Evolutionary conservation across 2,113 vertebrate species (phyloP).

Genomic region (Actinemys pallida): DNA sequence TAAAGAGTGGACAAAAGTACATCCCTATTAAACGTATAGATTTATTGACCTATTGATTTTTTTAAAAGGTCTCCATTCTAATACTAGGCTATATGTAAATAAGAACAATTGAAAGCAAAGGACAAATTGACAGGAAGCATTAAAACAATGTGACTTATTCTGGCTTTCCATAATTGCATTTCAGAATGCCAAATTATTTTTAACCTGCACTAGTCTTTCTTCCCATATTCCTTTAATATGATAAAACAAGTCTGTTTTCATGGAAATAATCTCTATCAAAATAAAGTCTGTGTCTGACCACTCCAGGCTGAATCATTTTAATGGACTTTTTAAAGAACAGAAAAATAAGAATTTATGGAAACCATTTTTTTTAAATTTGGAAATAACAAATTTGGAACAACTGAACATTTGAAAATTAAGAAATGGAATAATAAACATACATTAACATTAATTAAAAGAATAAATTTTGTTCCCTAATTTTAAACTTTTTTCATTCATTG

Average conservation of each 20-base stretch:
- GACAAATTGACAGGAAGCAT: conserved; percentile 51
- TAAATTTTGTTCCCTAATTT: not conserved
- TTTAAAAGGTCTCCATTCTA: conserved; percentile 76
- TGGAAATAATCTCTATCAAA: not conserved
- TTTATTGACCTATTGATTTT: conserved; percentile 77
- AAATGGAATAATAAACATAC: not conserved
- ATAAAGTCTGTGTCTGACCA: not conserved
- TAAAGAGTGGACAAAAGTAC: conserved; percentile 71
- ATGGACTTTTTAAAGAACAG: not conserved
- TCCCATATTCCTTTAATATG: not conserved
- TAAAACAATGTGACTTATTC: conserved; percentile 31
- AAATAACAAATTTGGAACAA: not conserved
- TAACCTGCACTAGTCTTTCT: conserved; percentile 23
- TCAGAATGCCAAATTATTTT: conserved; percentile 16
- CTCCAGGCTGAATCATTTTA: not conserved
- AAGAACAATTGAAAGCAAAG: conserved; percentile 69
- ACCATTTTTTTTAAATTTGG: not conserved
- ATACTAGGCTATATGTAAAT: conserved; percentile 79
- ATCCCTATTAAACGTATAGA: conserved; percentile 75
- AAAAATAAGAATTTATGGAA: conserved; percentile 8
- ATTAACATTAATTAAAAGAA: not conserved
- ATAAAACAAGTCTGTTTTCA: accelerated
- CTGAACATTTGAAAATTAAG: not conserved
- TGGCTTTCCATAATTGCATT: conserved; percentile 4
- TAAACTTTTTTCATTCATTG: not conserved